phyloP scores from a whole-genome alignment of 2,888 invertebrate genomes.

The Idaea aversata region DNA sequence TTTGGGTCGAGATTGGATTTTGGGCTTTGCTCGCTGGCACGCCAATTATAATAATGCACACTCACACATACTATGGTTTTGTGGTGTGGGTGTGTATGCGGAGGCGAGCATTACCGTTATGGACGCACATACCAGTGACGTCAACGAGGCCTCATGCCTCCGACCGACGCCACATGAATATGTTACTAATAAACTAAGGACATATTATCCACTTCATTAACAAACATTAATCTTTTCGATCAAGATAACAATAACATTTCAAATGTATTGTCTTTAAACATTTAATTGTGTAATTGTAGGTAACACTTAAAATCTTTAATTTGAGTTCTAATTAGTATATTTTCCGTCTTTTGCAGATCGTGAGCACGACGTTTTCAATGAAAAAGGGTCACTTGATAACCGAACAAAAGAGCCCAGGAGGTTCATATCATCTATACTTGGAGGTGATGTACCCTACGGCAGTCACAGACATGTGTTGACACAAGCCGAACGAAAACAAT shows the following conservation, averaged over 20 bases:
- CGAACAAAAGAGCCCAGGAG: conserved; percentile 78
- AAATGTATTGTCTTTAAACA: background rate
- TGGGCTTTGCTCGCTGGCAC: conserved; percentile 54
- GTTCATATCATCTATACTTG: conserved; percentile 90
- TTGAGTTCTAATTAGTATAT: conserved; percentile 1
- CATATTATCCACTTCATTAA: conserved; percentile 48
- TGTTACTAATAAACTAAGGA: conserved; percentile 62
- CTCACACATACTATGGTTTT: conserved; percentile 41
- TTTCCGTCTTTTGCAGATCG: conserved; percentile 68
- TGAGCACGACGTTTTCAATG: conserved; percentile 77
- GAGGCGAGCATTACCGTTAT: conserved; percentile 78
- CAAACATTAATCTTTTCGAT: conserved; percentile 27
- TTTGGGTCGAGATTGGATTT: conserved; percentile 67
- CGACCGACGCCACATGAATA: conserved; percentile 67
- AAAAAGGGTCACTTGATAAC: conserved; percentile 54
- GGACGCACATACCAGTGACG: conserved; percentile 79
- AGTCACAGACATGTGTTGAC: conserved; percentile 88
- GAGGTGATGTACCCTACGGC: conserved; percentile 91
- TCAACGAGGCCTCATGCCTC: conserved; percentile 72
- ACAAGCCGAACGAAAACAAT: conserved; percentile 90
- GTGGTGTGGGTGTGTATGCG: conserved; percentile 50
- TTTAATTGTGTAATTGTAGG: background rate
- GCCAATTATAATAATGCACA: conserved; percentile 63
- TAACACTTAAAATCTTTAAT: background rate
- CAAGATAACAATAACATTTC: background rate